Base-by-base conservation (phyloP, 2,888 invertebrate species). In the Drosophila colorata region DNA sequence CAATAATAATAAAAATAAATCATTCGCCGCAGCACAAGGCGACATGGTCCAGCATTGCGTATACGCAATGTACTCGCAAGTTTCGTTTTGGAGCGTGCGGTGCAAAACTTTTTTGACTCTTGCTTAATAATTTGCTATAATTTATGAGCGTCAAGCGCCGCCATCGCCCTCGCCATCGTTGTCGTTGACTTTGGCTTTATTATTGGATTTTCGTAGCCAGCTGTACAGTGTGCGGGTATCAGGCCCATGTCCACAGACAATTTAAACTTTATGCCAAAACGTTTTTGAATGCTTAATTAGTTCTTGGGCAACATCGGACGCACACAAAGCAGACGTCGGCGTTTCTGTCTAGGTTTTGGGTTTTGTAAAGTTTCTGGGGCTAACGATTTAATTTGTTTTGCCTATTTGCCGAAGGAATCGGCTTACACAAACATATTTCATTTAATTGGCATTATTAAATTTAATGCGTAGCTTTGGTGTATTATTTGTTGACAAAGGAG, bases 1-100 rank as follows among this genome's bases (percentile, higher is more conserved):
- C 89, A 90, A 90, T 90, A 90, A 90, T 86, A 90, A 90, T 90
- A 90, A 90, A 86, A 87, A 90, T 90, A 90, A 90, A 90, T 90
- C 90, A 90, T 81, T 77, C 69, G 35, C 78, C 78, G 55, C 57
- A 60, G 46, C 38, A 44, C 40, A 58, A 57, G 43, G 40, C 65
- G 46, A 33, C 52, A 53, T 33, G n/a, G 58, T 63, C 53, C 59
- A 52, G 52, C 67, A 64, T 53, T 60, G 37, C 71, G 74, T 75
- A 75, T 75, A 74, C 72, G 75, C 71, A 71, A 58, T 75, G 56
- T 74, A 73, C 44, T 43, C 41, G 35, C 57, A 69, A 64, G 57
- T 70, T 68, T 63, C 47, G 57, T 59, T 56, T 61, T 60, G 73
- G 53, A 66, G 70, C 69, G 82, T 79, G 82, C 64, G 69, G 48